Conservation (phyloP, 2,888 invertebrate genomes). For the Drosophila formosana region DNA sequence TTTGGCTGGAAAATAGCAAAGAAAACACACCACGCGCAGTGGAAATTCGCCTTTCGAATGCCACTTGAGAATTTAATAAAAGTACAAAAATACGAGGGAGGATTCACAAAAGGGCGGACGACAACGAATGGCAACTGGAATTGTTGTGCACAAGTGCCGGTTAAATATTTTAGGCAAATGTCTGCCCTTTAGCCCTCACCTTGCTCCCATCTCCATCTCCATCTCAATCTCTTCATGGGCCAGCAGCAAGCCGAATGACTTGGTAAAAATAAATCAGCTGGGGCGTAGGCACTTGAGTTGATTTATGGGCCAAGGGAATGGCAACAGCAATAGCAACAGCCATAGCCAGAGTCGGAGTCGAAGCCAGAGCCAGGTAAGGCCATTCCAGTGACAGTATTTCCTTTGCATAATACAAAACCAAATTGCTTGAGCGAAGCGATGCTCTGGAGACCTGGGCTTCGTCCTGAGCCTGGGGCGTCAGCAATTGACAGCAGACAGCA, state of each 20-base stretch:
- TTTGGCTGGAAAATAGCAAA: constrained; percentile 70
- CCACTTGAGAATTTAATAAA: constrained; percentile 80
- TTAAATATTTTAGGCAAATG: constrained; percentile 80
- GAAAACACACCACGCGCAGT: constrained; percentile 42
- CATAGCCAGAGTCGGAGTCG: neutral
- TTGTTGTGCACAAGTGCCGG: constrained; percentile 78
- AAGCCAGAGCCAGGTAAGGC: constrained; percentile 57
- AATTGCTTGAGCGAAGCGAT: constrained; percentile 46
- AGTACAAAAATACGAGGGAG: constrained; percentile 41
- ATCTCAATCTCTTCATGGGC: neutral
- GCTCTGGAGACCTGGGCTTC: constrained; percentile 40
- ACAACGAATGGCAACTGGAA: constrained; percentile 62
- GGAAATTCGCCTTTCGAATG: constrained; percentile 69
- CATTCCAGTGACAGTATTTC: constrained; percentile 60
- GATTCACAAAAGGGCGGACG: constrained; percentile 4
- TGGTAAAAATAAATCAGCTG: constrained; percentile 76
- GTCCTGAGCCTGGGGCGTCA: constrained; percentile 21
- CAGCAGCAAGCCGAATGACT: constrained; percentile 43
- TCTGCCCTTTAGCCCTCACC: constrained; percentile 15
- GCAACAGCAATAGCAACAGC: constrained; percentile 43
- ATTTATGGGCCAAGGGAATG: constrained; percentile 69
- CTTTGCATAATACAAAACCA: constrained; percentile 67
- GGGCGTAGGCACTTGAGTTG: constrained; percentile 81
- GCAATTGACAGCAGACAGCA: constrained; percentile 55
- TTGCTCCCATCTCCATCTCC: neutral